Percentiles rank a stretch among this genome's conserved stretches.
These are phyloP conservation scores for Gobionotothen gibberifrons DNA, from an alignment of 2,797 vertebrate species.

Conservation along the genomic window DNA sequence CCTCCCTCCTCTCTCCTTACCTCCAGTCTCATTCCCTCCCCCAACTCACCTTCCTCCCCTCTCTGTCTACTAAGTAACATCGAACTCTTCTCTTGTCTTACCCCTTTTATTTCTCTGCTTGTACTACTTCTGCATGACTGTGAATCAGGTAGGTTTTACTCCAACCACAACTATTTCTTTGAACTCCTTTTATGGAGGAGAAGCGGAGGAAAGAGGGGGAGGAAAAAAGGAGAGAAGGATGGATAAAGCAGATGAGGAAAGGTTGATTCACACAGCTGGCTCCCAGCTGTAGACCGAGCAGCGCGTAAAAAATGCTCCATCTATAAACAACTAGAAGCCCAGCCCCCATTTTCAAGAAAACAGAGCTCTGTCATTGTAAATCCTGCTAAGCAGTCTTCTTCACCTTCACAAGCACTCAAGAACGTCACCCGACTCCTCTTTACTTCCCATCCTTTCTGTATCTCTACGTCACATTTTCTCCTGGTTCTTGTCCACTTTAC, in stretches of 20 bases:
- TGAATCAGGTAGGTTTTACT: slow-evolving; percentile 69
- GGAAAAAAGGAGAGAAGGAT: slow-evolving; percentile 50
- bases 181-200: slow-evolving; percentile 74
- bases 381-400: slow-evolving; percentile 44
- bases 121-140: slow-evolving; percentile 20
- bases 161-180: slow-evolving; percentile 78
- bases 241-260: slow-evolving; percentile 80
- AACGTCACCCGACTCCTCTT: slow-evolving; percentile 37
- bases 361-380: slow-evolving; percentile 63
- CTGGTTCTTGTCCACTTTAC: not conserved
- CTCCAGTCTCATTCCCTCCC: slow-evolving; percentile 33
- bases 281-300: slow-evolving; percentile 79
- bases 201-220: slow-evolving; percentile 56
- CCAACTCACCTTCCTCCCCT: slow-evolving; percentile 39
- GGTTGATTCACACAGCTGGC: slow-evolving; percentile 84
- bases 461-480: slow-evolving; percentile 7
- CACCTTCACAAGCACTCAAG: slow-evolving; percentile 42
- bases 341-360: slow-evolving; percentile 59
- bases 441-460: not conserved
- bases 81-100: slow-evolving; percentile 43
- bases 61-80: slow-evolving; percentile 32
- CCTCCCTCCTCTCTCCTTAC: slow-evolving; percentile 50
- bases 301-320: slow-evolving; percentile 55
- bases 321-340: slow-evolving; percentile 75
- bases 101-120: slow-evolving; percentile 16